Conservation (phyloP, 2,113 vertebrate species). For the Elgaria multicarinata region DNA sequence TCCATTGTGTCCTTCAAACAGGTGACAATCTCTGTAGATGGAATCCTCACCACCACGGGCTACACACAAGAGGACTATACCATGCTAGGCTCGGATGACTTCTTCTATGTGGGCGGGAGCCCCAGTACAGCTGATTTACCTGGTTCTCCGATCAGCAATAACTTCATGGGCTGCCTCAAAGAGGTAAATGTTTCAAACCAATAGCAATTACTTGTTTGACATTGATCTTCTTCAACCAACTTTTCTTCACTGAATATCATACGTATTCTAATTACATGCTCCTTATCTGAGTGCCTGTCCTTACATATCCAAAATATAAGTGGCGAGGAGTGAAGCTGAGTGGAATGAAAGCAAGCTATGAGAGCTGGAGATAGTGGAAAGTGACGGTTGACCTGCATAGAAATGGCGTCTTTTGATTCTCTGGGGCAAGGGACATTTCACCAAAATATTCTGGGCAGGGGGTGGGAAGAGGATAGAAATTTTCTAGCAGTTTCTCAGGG, state of each 20-base stretch:
- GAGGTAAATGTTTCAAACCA: constrained; percentile 82
- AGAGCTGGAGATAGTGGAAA: background rate
- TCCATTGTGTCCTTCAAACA: constrained; percentile 83
- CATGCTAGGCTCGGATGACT: constrained; percentile 98
- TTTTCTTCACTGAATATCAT: background rate
- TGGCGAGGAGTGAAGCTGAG: background rate
- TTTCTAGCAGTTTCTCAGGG: no score
- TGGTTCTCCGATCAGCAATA: constrained; percentile 98
- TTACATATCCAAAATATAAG: background rate
- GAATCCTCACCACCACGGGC: constrained; percentile 97
- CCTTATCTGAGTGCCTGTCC: background rate
- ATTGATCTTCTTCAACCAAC: background rate
- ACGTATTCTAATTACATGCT: rapidly evolving
- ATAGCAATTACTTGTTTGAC: background rate
- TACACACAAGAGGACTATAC: constrained; percentile 99
- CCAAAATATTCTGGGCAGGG: no score
- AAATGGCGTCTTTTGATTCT: no score
- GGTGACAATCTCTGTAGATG: constrained; percentile 98
- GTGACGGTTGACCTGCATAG: background rate
- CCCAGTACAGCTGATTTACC: constrained; percentile 96
- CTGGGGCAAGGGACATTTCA: no score
- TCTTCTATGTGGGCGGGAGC: constrained; percentile 98
- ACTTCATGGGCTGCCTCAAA: constrained; percentile 98
- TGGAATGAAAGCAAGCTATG: background rate
- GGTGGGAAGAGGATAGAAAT: no score